Base-by-base conservation (phyloP, 2,113 vertebrate genomes). In the Vimba vimba region DNA sequence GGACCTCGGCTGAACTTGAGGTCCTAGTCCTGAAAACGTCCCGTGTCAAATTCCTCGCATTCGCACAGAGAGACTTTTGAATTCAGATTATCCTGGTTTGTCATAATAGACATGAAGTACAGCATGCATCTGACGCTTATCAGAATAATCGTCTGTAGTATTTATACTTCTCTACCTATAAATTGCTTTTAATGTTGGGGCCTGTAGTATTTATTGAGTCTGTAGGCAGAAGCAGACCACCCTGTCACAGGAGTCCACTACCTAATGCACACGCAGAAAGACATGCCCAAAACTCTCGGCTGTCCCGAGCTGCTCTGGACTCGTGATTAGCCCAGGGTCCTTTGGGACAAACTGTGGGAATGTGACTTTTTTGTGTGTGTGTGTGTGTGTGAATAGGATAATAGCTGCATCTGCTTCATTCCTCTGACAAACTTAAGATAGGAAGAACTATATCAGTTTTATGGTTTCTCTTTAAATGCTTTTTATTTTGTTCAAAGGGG, bases 71-170 rank as follows among this genome's bases (percentile, higher is more conserved):
- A 55, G 74, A n/a, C 39, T 25, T 23, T 25, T 36, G 47, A 79
- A 47, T 59, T 77, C 45, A 47, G 79, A 64, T 45, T 13, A 79
- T 88, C 64, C 62, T 15, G 64, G 79, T 62, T 73, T 84, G 81
- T 86, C 84, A 75, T 79, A 88, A 88, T 79, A 86, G 68, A 52
- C 6, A 8, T 75, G 57, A 86, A 84, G 79, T 43, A 79, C 43
- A 19, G 33, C 17, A 47, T 30, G 33, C 45, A 60, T 47, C 27
- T 62, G 85, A 86, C 33, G 25, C 87, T 57, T 43, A 60, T 55
- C 87, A 75, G 85, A 81, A 84, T 75, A 83, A 74, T 62, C 66
- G 85, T 73, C 81, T 7, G 15, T 19, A 9, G n/a, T 88, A 81
- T 81, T 81, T 80, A 81, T 45, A 80, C 59, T 84, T 27, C 45